phyloP scores from a whole-genome alignment of 2,888 invertebrate genomes.

The Parascotia fuliginaria region DNA sequence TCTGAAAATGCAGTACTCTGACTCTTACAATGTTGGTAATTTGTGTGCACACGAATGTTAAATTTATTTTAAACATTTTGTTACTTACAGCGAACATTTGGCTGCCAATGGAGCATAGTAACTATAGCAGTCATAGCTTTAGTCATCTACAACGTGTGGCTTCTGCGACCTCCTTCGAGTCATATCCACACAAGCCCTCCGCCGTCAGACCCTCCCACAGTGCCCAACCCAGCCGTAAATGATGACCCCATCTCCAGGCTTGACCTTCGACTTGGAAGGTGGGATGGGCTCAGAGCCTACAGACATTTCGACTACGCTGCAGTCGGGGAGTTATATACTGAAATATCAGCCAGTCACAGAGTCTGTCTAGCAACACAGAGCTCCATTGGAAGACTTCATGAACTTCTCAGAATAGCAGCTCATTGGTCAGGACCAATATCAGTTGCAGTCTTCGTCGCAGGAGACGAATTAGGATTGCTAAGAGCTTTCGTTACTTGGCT shows the following conservation, averaged over 20 bases:
- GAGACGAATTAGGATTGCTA: constrained; percentile 90
- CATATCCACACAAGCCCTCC: constrained; percentile 50
- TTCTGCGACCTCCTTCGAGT: constrained; percentile 66
- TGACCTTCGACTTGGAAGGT: constrained; percentile 89
- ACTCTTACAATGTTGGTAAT: too few relatives aligned
- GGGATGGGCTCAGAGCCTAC: constrained; percentile 90
- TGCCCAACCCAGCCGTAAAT: constrained; percentile 57
- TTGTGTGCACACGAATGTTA: too few relatives aligned
- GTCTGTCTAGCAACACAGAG: constrained; percentile 94
- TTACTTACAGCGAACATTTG: constrained; percentile 73
- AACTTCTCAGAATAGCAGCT: constrained; percentile 91
- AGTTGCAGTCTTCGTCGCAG: constrained; percentile 91
- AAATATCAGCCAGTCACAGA: constrained; percentile 83
- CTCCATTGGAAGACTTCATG: constrained; percentile 92
- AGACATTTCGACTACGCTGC: constrained; percentile 90
- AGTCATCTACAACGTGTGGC: constrained; percentile 85
- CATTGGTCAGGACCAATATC: constrained; percentile 96
- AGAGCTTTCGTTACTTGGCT: constrained; percentile 91
- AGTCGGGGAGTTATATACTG: constrained; percentile 88
- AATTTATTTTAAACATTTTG: too few relatives aligned
- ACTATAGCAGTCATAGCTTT: constrained; percentile 87
- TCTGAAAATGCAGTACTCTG: too few relatives aligned
- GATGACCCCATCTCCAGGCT: constrained; percentile 84
- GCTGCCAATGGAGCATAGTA: constrained; percentile 90
- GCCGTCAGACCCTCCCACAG: constrained; percentile 57